Evolutionary conservation across 2,888 invertebrate genomes (phyloP).

Genomic region (Molanna angustata): DNA sequence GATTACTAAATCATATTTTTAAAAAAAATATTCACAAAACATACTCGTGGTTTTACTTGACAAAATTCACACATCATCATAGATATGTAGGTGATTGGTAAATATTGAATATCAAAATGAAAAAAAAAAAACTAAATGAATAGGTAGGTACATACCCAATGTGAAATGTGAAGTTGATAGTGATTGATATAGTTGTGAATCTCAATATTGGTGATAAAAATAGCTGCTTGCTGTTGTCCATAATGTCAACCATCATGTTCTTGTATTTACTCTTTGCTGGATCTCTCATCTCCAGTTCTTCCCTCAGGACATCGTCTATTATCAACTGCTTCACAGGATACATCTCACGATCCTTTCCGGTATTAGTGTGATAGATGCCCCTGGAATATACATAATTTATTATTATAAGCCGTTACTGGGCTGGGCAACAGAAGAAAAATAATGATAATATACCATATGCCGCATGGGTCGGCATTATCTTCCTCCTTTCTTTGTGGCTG

Average conservation of each 20-base stretch:
- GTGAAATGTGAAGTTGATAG: conserved; percentile 90
- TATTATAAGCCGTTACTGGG: no score
- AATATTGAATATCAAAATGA: no score
- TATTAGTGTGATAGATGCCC: conserved; percentile 67
- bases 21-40: no score
- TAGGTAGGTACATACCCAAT: conserved; percentile 63
- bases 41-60: no score
- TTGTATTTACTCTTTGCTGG: conserved; percentile 65
- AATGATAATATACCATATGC: no score
- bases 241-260: conserved; percentile 72
- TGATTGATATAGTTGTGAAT: conserved; percentile 80
- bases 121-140: not conserved
- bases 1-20: no score
- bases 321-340: conserved; percentile 74
- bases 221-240: conserved; percentile 77
- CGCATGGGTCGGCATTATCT: no score
- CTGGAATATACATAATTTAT: conserved; percentile 9
- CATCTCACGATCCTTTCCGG: conserved; percentile 68
- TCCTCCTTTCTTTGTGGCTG: no score
- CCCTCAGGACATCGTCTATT: conserved; percentile 55
- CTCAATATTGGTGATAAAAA: conserved; percentile 79
- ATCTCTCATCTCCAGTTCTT: conserved; percentile 43
- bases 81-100: no score
- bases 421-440: no score
- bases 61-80: no score